phyloP scores from a whole-genome alignment of 2,888 invertebrate genomes.

The Nysson spinosus region DNA sequence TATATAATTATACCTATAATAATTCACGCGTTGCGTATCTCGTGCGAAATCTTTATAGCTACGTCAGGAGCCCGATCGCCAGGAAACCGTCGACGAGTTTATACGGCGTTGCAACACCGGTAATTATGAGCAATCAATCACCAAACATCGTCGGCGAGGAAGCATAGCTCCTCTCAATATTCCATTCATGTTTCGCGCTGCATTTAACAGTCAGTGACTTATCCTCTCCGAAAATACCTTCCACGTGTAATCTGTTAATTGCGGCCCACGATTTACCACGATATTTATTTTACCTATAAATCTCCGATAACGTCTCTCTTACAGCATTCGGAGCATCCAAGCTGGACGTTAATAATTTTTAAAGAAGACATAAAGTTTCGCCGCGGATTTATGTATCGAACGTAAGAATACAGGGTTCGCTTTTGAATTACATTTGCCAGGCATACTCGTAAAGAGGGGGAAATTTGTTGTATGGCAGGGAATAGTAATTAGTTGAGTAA shows the following conservation, averaged over 20 bases:
- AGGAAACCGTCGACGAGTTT: constrained; percentile 9
- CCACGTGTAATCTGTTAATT: constrained; percentile 47
- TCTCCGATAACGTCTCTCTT: constrained; percentile 17
- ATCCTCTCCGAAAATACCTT: constrained; percentile 17
- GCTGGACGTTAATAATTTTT: constrained; percentile 12
- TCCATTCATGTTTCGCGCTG: neutral
- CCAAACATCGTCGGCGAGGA: constrained; percentile 18
- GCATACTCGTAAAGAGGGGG: no score
- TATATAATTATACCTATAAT: constrained; percentile 34
- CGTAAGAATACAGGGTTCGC: no score
- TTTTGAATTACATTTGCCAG: no score
- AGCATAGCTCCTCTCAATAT: constrained; percentile 3
- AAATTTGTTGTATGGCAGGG: no score
- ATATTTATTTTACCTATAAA: constrained; percentile 35
- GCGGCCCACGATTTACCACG: constrained; percentile 14
- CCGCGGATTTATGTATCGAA: constrained; percentile 13
- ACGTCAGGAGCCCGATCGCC: constrained; percentile 20
- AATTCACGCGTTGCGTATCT: constrained; percentile 43
- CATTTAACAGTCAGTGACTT: constrained; percentile 30
- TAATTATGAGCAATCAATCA: constrained; percentile 49
- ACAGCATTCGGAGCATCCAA: neutral
- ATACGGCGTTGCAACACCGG: constrained; percentile 20
- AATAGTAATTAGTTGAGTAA: no score
- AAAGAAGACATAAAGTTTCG: constrained; percentile 3
- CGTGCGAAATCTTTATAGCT: constrained; percentile 29